These are phyloP conservation scores for Diadromus collaris DNA, from an alignment of 2,888 invertebrate species.

Conservation along the genomic window DNA sequence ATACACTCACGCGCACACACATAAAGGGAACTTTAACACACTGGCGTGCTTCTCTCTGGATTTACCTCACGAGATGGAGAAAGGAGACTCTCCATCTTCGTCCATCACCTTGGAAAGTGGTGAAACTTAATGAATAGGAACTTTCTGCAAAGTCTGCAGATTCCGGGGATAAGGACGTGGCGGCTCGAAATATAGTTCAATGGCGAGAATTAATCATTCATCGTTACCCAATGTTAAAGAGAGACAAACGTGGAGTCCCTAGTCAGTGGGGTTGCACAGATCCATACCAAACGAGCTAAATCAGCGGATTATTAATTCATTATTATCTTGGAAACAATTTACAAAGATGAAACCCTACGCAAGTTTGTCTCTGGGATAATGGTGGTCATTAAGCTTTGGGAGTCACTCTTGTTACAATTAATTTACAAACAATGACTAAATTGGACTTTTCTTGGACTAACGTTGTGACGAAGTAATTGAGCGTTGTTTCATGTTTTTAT, in stretches of 20 bases:
- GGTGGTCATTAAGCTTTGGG: neutral
- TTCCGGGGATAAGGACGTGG: neutral
- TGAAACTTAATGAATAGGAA: slow-evolving; percentile 61
- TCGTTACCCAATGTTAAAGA: slow-evolving; percentile 44
- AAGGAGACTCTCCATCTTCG: slow-evolving; percentile 23
- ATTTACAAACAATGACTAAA: too few species aligned
- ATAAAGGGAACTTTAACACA: neutral
- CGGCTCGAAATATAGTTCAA: slow-evolving; percentile 31
- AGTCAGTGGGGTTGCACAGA: slow-evolving; percentile 8
- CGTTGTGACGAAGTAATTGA: too few species aligned
- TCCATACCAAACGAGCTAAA: slow-evolving; percentile 16
- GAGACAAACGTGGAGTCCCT: neutral
- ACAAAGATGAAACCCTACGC: neutral
- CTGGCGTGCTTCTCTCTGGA: slow-evolving; percentile 22
- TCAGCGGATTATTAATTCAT: slow-evolving; percentile 14
- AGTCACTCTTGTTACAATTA: neutral
- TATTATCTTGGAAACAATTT: neutral
- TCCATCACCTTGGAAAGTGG: slow-evolving; percentile 31
- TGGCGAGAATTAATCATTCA: slow-evolving; percentile 53
- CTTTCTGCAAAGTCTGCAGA: slow-evolving; percentile 50
- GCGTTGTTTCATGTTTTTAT: too few species aligned
- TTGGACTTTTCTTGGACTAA: too few species aligned
- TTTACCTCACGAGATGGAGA: slow-evolving; percentile 21
- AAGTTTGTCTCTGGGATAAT: neutral
- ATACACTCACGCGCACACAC: neutral